Evolutionary conservation across 2,888 invertebrate species (phyloP).

Genomic region (Arge pagana): DNA sequence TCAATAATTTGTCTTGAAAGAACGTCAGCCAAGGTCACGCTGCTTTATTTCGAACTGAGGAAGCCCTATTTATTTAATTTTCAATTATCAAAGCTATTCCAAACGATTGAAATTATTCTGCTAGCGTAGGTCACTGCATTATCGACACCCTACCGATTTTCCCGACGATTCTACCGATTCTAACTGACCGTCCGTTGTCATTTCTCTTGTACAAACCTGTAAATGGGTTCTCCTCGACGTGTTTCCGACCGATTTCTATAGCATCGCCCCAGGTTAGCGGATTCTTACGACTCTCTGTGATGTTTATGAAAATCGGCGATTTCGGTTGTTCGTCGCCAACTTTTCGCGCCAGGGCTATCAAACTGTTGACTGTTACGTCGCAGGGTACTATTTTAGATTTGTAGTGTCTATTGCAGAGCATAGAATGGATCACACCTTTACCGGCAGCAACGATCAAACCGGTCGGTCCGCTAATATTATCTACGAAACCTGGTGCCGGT

Average conservation of each 20-base stretch:
- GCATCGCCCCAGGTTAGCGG: slow-evolving; percentile 86
- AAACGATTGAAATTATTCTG: too few species aligned
- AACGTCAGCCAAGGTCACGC: too few species aligned
- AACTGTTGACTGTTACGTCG: slow-evolving; percentile 78
- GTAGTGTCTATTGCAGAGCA: slow-evolving; percentile 73
- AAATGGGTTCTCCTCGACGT: slow-evolving; percentile 65
- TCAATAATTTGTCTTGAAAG: too few species aligned
- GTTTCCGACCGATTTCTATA: slow-evolving; percentile 68
- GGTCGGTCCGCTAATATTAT: slow-evolving; percentile 88
- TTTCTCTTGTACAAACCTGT: slow-evolving; percentile 53
- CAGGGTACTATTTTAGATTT: slow-evolving; percentile 77
- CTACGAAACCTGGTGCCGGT: slow-evolving; percentile 87
- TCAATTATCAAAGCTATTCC: too few species aligned
- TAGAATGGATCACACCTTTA: slow-evolving; percentile 83
- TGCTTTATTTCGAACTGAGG: too few species aligned
- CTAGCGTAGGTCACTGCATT: too few species aligned
- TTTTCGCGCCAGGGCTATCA: slow-evolving; percentile 76
- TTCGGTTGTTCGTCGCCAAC: slow-evolving; percentile 57
- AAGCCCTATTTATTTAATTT: too few species aligned
- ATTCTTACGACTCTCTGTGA: slow-evolving; percentile 77
- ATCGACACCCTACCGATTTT: too few species aligned
- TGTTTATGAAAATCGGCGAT: slow-evolving; percentile 71
- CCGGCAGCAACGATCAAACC: slow-evolving; percentile 81
- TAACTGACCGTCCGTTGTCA: too few species aligned
- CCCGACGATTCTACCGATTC: too few species aligned